Evolutionary conservation across 2,888 invertebrate genomes (phyloP), one percentile per base, ranked within the genome.

Genomic region (Siphonodentalium dalli): DNA sequence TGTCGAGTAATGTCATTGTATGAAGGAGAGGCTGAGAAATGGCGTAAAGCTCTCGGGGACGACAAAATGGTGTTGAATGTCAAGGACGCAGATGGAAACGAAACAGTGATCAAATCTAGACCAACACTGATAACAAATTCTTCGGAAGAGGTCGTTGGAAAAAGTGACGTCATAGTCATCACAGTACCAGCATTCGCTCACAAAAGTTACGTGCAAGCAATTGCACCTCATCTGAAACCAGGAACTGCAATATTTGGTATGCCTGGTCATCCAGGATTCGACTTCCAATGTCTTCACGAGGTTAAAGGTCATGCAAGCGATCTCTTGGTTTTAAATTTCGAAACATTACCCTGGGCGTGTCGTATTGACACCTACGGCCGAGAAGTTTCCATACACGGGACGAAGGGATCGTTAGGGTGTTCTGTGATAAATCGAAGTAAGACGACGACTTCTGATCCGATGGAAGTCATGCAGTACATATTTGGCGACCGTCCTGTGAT

Each of bases 111-210:
- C 7, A 50, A 53, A 28, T 61, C 63, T 3, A 68, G 63, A 45
- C 72, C 71, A 13, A 52, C 40, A 13, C 13, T 70, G 5, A 64
- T 74, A 13, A 71, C 69, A 3, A 71, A 71, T 9, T 65, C 72
- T 39, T 66, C 74, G 0, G 51, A 42, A 5, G 46, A 41, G 15
- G 72, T 65, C 0, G 63, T 67, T 37, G 56, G 64, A 1, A 71
- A 71, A 6, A 66, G 63, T 2, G 65, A 68, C 38, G 57, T 70
- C 18, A 58, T 75, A 11, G 66, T 71, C 23, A 59, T 75, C 38
- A 63, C 65, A 0, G 73, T 75, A 1, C 75, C 75, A 9, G 75
- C 72, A 0, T 75, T 74, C 44, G 75, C 73, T 2, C 75, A 75
- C 50, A 63, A 61, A 31, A 57, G 62, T 37, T 75, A 75, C 49